Conservation (phyloP, 1,140 invertebrate genomes). For the Drosophila sulfurigaster region DNA sequence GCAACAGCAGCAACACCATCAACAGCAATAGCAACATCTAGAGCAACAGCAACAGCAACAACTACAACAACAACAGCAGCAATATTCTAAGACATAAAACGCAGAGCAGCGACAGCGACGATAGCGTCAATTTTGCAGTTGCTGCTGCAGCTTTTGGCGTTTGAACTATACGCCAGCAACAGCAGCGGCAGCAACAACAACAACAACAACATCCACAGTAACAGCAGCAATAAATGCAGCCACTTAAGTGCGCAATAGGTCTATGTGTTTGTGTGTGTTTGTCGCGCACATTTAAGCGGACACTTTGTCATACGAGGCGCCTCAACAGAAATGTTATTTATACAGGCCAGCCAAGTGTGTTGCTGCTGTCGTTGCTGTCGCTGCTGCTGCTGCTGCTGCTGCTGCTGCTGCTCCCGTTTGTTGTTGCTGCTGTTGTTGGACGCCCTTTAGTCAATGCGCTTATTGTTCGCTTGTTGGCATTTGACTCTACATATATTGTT, state of each 20-base stretch:
- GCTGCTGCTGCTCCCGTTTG: conserved; percentile 35
- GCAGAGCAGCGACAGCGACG: conserved; percentile 50
- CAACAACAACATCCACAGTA: conserved; percentile 17
- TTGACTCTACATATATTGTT: conserved; percentile 46
- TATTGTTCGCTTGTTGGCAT: conserved; percentile 62
- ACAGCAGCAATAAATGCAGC: conserved; percentile 61
- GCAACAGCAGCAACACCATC: conserved; percentile 28
- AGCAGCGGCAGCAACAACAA: conserved; percentile 37
- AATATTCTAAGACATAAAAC: conserved; percentile 50
- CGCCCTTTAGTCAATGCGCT: conserved; percentile 59
- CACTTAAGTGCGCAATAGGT: conserved; percentile 76
- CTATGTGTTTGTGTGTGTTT: conserved; percentile 35
- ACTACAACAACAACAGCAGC: conserved; percentile 36
- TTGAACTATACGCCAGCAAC: conserved; percentile 60
- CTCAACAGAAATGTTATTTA: conserved; percentile 79
- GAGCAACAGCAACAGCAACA: conserved; percentile 40
- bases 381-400: conserved; percentile 17
- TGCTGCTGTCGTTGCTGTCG: conserved; percentile 1
- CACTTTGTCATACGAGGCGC: conserved; percentile 80
- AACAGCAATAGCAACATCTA: conserved; percentile 15
- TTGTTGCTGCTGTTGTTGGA: conserved; percentile 42
- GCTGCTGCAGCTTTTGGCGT: conserved; percentile 47
- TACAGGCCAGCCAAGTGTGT: conserved; percentile 49
- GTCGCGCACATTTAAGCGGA: conserved; percentile 71
- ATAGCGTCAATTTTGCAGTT: conserved; percentile 20